Evolutionary conservation across 2,113 vertebrate species (phyloP).

Genomic region (Chamaea fasciata): DNA sequence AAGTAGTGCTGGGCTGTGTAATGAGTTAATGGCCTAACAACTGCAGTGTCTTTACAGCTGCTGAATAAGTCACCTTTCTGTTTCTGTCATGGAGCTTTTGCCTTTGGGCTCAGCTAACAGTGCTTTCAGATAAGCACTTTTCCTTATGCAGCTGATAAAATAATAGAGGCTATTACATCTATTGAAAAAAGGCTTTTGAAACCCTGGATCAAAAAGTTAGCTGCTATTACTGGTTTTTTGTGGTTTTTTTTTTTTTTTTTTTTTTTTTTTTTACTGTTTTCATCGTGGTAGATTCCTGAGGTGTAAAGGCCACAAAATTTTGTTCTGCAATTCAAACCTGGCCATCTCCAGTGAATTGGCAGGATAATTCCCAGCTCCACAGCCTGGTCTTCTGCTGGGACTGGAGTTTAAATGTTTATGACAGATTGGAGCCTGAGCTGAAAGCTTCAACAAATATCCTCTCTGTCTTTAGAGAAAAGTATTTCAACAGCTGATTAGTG

Average conservation of each 20-base stretch:
- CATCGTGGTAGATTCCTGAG: background rate
- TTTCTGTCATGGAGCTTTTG: background rate
- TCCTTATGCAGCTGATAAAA: background rate
- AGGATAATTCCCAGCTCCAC: background rate
- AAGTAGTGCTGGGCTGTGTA: background rate
- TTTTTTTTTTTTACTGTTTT: background rate
- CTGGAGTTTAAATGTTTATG: background rate
- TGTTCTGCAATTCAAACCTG: background rate
- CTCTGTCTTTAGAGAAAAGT: background rate
- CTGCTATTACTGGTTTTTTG: background rate
- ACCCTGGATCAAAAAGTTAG: background rate
- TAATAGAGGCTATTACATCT: background rate
- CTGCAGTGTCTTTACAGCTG: background rate
- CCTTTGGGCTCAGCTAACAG: background rate
- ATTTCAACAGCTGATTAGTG: conserved; percentile 11
- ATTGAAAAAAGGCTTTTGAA: background rate
- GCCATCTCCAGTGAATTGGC: background rate
- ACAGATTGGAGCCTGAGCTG: background rate
- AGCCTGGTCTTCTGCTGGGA: background rate
- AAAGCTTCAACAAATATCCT: background rate
- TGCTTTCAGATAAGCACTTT: background rate
- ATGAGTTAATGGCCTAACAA: background rate
- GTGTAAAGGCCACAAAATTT: background rate
- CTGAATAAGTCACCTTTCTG: background rate
- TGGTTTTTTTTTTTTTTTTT: too few relatives aligned